Base-by-base conservation (phyloP, 2,888 invertebrate genomes). In the Dasypolia templi region DNA sequence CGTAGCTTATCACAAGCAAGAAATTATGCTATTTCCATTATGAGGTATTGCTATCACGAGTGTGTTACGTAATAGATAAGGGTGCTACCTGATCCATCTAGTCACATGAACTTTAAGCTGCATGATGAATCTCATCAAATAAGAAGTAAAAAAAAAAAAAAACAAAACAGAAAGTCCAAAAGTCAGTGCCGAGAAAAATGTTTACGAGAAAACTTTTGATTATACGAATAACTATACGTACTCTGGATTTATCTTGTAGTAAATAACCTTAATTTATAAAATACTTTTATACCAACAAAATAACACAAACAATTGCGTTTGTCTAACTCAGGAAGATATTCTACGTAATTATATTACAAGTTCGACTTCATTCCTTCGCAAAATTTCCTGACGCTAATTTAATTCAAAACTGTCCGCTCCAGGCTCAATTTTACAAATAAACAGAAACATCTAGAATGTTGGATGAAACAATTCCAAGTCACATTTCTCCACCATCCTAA, bases 301-400 rank as follows among this genome's bases (percentile, higher is more conserved):
- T 84, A 85, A 61, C 56, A 73, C 71, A 69, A 83, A 76, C 70
- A 81, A 76, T 72, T 59, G 35, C 19, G 55, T 62, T 76, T 58
- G 72, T 62, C 74, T 61, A 75, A 64, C 44, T 65, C 61, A 65
- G 72, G 65, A 78, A 79, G 62, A 75, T 79, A 83, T 77, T 79
- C 76, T 46, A 59, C 72, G 71, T 84, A 84, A 86, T 86, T 81
- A 82, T 79, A 81, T 85, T 79, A 85, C 85, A 81, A 78, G 81
- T 68, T 66, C 73, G 73, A 82, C 58, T 79, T 72, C 73, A 75
- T 79, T 83, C 64, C 73, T 72, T 59, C 22, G 75, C 56, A 55
- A 77, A 85, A 85, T 83, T 85, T 83, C 72, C 87, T 35, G 78
- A 83, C 79, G 69, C 65, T 77, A 83, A 85, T 83, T 80, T 82